Evolutionary conservation across 2,888 invertebrate genomes (phyloP).

Genomic region (Teleogryllus oceanicus): DNA sequence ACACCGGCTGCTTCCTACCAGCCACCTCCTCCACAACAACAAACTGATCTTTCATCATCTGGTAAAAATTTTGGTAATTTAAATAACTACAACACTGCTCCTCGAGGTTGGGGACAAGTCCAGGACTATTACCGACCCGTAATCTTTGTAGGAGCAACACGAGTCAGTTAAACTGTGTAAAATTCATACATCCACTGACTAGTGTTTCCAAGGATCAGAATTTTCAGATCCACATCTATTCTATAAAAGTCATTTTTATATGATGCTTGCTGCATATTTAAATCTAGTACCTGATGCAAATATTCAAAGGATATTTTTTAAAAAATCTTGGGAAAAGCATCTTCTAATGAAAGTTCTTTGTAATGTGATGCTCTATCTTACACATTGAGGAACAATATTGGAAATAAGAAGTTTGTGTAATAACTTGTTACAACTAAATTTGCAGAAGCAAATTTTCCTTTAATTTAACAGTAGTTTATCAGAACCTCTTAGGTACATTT

Average conservation of each 20-base stretch:
- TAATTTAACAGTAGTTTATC: too few relatives aligned
- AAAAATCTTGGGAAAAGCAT: neutral
- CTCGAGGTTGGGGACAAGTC: slow-evolving; percentile 75
- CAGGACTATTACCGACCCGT: slow-evolving; percentile 69
- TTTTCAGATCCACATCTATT: neutral
- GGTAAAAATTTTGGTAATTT: slow-evolving; percentile 44
- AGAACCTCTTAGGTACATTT: too few relatives aligned
- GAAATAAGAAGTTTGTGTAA: neutral
- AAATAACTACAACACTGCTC: slow-evolving; percentile 77
- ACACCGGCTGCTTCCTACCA: neutral
- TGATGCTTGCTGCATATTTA: neutral
- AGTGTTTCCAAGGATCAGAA: neutral
- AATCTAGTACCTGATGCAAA: slow-evolving; percentile 9
- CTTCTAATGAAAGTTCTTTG: neutral
- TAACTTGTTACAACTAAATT: too few relatives aligned
- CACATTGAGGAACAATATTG: neutral
- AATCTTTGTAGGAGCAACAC: slow-evolving; percentile 51
- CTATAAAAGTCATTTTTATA: neutral
- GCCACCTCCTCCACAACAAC: slow-evolving; percentile 30
- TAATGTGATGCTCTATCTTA: neutral
- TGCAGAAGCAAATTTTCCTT: too few relatives aligned
- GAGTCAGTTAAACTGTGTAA: neutral
- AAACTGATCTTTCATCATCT: slow-evolving; percentile 34
- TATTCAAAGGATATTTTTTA: neutral
- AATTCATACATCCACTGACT: neutral